phyloP scores from a whole-genome alignment of 2,797 vertebrate species.

The Megaceryle alcyon region DNA sequence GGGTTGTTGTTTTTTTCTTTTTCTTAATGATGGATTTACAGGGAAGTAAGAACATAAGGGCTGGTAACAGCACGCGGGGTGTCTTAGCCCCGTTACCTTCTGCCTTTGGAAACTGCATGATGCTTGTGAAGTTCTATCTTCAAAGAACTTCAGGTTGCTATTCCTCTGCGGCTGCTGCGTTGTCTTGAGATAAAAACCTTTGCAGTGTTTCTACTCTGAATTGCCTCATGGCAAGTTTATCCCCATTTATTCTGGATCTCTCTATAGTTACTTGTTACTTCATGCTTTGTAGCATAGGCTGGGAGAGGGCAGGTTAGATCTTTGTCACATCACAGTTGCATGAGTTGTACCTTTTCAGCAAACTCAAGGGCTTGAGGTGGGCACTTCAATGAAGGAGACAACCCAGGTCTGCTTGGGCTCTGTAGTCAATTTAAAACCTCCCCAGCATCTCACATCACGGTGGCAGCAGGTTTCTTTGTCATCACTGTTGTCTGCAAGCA shows the following conservation, averaged over 20 bases:
- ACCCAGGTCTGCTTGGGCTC: neutral
- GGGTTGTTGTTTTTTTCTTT: neutral
- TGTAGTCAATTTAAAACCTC: neutral
- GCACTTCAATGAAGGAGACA: neutral
- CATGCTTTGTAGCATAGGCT: neutral
- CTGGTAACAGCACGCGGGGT: neutral
- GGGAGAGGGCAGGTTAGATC: neutral
- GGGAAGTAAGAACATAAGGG: neutral
- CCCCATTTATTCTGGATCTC: neutral
- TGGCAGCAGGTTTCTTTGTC: neutral
- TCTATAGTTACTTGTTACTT: accelerated
- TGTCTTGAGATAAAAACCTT: neutral
- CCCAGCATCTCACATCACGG: neutral
- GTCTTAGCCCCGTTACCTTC: neutral
- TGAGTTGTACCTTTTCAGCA: neutral
- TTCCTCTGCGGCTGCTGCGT: neutral
- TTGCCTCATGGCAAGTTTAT: neutral
- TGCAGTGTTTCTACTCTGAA: neutral
- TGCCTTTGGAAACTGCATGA: neutral
- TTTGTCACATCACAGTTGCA: accelerated
- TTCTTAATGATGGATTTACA: conserved; percentile 30
- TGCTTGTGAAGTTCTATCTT: neutral
- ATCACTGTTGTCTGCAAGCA: accelerated
- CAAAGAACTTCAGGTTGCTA: neutral
- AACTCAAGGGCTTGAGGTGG: neutral